Evolutionary conservation across 2,888 invertebrate species (phyloP).

Genomic region (Oligia strigilis): DNA sequence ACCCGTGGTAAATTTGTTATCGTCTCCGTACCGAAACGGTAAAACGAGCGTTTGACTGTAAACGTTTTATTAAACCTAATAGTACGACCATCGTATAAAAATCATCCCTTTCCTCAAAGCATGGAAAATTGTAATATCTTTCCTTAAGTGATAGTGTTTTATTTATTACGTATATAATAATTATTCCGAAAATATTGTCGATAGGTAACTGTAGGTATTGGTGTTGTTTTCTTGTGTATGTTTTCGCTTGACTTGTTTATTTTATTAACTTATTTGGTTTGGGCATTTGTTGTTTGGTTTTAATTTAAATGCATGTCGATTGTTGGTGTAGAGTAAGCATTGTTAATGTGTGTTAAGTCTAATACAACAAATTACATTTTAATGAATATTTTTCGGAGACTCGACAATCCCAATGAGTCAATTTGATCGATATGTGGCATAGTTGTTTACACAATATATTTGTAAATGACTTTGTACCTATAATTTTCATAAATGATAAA

Average conservation of each 20-base stretch:
- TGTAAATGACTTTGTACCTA: slow-evolving; percentile 35
- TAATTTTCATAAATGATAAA: slow-evolving; percentile 20
- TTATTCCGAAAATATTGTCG: slow-evolving; percentile 55
- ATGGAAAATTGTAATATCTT: slow-evolving; percentile 56
- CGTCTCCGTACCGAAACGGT: slow-evolving; percentile 46
- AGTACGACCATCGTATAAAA: background rate
- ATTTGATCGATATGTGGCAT: slow-evolving; percentile 69
- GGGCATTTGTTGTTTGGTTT: slow-evolving; percentile 84
- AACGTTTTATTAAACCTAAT: slow-evolving; percentile 10
- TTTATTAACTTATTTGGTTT: slow-evolving; percentile 84
- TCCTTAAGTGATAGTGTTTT: slow-evolving; percentile 12
- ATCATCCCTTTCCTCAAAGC: background rate
- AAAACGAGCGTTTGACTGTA: slow-evolving; percentile 37
- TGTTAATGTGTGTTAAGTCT: slow-evolving; percentile 74
- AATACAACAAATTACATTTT: slow-evolving; percentile 60
- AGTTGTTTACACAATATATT: slow-evolving; percentile 56
- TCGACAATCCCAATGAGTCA: slow-evolving; percentile 70
- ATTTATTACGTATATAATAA: slow-evolving; percentile 28
- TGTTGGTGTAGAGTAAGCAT: slow-evolving; percentile 76
- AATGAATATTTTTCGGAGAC: slow-evolving; percentile 54
- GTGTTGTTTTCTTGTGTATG: slow-evolving; percentile 78
- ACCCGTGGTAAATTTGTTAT: slow-evolving; percentile 52
- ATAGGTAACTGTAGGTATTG: slow-evolving; percentile 65
- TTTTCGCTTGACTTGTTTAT: slow-evolving; percentile 84
- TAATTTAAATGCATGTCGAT: slow-evolving; percentile 81